phyloP scores from a whole-genome alignment of 2,113 vertebrate genomes.

The Clupea harengus region DNA sequence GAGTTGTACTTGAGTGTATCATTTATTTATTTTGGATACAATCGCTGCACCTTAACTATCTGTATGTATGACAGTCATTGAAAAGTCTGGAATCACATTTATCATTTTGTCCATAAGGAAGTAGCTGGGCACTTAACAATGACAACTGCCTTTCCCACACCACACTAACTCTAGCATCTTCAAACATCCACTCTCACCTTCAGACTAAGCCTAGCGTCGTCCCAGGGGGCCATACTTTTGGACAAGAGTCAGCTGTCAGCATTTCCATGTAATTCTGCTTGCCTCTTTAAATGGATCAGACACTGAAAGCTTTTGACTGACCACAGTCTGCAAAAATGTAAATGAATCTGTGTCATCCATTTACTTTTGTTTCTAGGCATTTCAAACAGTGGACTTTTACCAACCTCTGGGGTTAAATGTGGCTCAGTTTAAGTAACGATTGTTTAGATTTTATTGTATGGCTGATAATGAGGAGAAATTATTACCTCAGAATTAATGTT shows the following conservation, averaged over 20 bases:
- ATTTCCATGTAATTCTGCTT: slow-evolving; percentile 10
- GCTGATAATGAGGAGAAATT: not conserved
- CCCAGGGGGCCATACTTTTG: not conserved
- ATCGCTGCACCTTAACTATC: not conserved
- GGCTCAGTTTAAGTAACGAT: not conserved
- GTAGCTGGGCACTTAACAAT: not conserved
- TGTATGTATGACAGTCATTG: not conserved
- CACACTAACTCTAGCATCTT: not conserved
- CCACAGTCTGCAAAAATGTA: slow-evolving; percentile 20
- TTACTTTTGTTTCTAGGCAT: not conserved
- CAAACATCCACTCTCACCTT: slow-evolving; percentile 13
- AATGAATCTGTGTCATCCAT: slow-evolving; percentile 11
- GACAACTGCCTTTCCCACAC: not conserved
- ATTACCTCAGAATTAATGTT: not conserved
- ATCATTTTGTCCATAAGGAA: not conserved
- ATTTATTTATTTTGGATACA: too few species aligned
- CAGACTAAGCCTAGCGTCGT: slow-evolving; percentile 1
- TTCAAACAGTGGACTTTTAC: not conserved
- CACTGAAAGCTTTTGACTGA: slow-evolving; percentile 16
- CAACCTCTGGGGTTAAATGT: not conserved
- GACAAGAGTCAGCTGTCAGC: slow-evolving; percentile 9
- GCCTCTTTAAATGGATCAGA: slow-evolving; percentile 20
- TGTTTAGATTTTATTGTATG: not conserved
- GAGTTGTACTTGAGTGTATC: too few species aligned
- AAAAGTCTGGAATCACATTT: not conserved